These are phyloP conservation scores for Agonopterix heracliana DNA, from an alignment of 2,888 invertebrate genomes.

Conservation along the genomic window DNA sequence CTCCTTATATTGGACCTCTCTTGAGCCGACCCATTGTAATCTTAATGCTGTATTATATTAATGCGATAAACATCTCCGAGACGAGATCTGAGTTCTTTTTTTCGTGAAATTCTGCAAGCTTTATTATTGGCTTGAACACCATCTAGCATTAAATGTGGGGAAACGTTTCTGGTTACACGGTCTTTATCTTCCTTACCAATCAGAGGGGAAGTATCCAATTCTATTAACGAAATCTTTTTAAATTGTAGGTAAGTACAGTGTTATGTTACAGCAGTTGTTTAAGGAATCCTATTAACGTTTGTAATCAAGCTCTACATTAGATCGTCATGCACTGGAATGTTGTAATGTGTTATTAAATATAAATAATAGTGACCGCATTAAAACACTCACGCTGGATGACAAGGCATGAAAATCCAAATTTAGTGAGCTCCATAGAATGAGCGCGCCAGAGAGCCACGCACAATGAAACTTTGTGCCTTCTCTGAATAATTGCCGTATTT, in stretches of 20 bases:
- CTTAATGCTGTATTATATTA: conserved; percentile 75
- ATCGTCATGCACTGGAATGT: conserved; percentile 28
- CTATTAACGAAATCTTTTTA: conserved; percentile 48
- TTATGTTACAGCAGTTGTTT: too few species aligned
- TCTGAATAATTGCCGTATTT: conserved; percentile 68
- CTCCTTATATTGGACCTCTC: conserved; percentile 72
- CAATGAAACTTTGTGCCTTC: conserved; percentile 59
- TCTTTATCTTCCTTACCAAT: conserved; percentile 51
- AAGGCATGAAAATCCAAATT: conserved; percentile 66
- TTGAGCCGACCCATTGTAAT: conserved; percentile 71
- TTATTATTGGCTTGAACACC: conserved; percentile 59
- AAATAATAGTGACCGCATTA: conserved; percentile 44
- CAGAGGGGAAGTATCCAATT: conserved; percentile 54
- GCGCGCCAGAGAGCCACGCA: conserved; percentile 41
- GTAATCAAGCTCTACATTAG: not conserved
- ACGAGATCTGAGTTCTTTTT: conserved; percentile 53
- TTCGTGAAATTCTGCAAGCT: conserved; percentile 50
- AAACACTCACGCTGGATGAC: conserved; percentile 61
- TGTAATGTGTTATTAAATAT: conserved; percentile 41
- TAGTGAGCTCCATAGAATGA: conserved; percentile 48
- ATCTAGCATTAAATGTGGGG: conserved; percentile 30
- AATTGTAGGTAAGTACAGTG: conserved; percentile 17
- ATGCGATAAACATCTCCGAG: conserved; percentile 73
- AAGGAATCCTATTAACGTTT: not conserved
- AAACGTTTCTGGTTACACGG: conserved; percentile 51